phyloP scores from a whole-genome alignment of 1,140 invertebrate species.

The Panagrolaimus sp. region DNA sequence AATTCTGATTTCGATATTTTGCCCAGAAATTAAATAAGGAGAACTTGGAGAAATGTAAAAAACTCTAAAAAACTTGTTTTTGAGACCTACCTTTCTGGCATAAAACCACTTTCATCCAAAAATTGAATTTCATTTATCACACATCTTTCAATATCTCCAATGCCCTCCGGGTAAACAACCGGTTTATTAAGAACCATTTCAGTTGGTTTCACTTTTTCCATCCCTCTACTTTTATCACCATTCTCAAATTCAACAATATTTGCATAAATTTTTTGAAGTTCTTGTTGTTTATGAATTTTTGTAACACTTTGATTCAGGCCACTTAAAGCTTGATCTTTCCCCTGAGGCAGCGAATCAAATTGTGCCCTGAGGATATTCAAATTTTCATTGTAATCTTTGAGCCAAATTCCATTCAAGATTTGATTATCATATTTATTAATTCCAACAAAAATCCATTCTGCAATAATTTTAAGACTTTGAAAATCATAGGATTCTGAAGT shows the following conservation, averaged over 20 bases:
- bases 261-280: slow-evolving; percentile 12
- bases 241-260: slow-evolving; percentile 18
- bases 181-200: neutral
- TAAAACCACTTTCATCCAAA: slow-evolving; percentile 10
- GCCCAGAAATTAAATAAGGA: no score
- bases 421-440: slow-evolving; percentile 34
- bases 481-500: slow-evolving; percentile 23
- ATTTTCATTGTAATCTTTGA: slow-evolving; percentile 9
- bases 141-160: neutral
- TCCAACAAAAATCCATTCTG: slow-evolving; percentile 39
- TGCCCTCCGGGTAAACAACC: neutral
- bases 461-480: slow-evolving; percentile 25
- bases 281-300: neutral
- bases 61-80: no score
- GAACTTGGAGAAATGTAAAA: no score
- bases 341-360: slow-evolving; percentile 24
- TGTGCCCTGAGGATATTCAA: neutral
- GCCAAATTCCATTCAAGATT: slow-evolving; percentile 22
- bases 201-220: neutral
- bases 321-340: slow-evolving; percentile 27
- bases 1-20: no score
- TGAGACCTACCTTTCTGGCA: neutral
- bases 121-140: neutral
- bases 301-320: slow-evolving; percentile 22
- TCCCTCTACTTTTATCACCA: neutral